phyloP scores from a whole-genome alignment of 2,888 invertebrate species.

The Autographa gamma region DNA sequence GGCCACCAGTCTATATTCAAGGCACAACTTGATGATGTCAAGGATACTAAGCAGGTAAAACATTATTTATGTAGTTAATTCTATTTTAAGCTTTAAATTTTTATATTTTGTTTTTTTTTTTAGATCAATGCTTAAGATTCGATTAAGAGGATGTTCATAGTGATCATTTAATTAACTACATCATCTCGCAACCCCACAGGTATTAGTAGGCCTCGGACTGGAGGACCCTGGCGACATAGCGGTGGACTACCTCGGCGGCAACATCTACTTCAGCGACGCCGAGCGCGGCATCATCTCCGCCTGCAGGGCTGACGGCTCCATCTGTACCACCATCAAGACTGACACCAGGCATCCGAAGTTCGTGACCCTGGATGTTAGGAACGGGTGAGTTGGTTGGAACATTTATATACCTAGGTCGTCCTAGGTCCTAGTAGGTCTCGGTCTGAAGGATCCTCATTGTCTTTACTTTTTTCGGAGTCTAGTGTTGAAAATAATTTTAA shows the following conservation, averaged over 20 bases:
- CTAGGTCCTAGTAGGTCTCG: too few relatives aligned
- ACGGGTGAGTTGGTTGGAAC: conserved; percentile 86
- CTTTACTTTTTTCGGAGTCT: too few relatives aligned
- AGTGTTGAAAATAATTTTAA: too few relatives aligned
- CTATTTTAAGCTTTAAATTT: too few relatives aligned
- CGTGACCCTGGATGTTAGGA: conserved; percentile 91
- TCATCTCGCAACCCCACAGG: conserved; percentile 67
- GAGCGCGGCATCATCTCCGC: conserved; percentile 92
- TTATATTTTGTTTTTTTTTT: too few relatives aligned
- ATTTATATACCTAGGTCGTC: too few relatives aligned
- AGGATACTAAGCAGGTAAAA: conserved; percentile 85
- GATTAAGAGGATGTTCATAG: too few relatives aligned
- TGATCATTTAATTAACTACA: not conserved
- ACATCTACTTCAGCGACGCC: conserved; percentile 95
- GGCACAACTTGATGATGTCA: conserved; percentile 89
- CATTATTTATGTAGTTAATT: too few relatives aligned
- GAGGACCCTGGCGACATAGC: conserved; percentile 93
- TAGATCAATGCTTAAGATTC: too few relatives aligned
- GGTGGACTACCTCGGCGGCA: conserved; percentile 93
- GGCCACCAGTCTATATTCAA: conserved; percentile 92
- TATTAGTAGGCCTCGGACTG: conserved; percentile 91
- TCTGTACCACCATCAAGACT: conserved; percentile 91
- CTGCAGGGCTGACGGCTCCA: conserved; percentile 91
- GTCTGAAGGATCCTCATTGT: too few relatives aligned
- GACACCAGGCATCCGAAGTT: conserved; percentile 91